phyloP scores from a whole-genome alignment of 2,797 vertebrate species.

The Perodicticus potto region DNA sequence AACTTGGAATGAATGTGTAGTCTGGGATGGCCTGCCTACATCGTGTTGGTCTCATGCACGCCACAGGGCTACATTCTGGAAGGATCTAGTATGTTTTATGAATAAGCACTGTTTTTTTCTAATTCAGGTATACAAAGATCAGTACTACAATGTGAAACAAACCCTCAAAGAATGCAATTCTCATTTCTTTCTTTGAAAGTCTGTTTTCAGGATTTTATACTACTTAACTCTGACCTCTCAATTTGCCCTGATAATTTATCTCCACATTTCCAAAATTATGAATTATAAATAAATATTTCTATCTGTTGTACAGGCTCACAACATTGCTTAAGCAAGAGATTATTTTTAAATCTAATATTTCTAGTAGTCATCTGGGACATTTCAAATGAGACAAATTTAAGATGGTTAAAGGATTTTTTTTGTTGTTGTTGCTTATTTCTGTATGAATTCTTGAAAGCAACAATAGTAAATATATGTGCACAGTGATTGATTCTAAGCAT shows the following conservation, averaged over 20 bases:
- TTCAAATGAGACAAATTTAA: conserved; percentile 13
- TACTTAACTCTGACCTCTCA: neutral
- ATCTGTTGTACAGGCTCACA: neutral
- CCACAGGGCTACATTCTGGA: neutral
- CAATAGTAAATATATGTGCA: neutral
- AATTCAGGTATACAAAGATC: neutral
- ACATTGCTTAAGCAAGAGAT: conserved; percentile 9
- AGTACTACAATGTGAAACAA: neutral
- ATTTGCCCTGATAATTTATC: neutral
- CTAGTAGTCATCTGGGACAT: neutral
- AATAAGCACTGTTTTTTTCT: neutral
- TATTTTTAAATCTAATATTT: neutral
- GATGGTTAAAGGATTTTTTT: no score
- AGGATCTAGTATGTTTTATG: neutral
- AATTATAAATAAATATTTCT: conserved; percentile 27
- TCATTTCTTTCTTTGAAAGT: neutral
- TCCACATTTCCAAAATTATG: conserved; percentile 18
- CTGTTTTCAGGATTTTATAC: conserved; percentile 25
- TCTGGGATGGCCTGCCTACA: neutral
- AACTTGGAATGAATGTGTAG: neutral
- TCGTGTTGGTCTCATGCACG: neutral
- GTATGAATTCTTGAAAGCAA: neutral
- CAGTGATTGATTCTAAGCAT: neutral
- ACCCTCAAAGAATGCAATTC: neutral
- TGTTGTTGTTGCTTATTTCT: neutral